A percentile compares a stretch with the other conserved stretches of the same genome.
Conservation (phyloP, 2,797 vertebrate genomes). For the Gouania willdenowi region DNA sequence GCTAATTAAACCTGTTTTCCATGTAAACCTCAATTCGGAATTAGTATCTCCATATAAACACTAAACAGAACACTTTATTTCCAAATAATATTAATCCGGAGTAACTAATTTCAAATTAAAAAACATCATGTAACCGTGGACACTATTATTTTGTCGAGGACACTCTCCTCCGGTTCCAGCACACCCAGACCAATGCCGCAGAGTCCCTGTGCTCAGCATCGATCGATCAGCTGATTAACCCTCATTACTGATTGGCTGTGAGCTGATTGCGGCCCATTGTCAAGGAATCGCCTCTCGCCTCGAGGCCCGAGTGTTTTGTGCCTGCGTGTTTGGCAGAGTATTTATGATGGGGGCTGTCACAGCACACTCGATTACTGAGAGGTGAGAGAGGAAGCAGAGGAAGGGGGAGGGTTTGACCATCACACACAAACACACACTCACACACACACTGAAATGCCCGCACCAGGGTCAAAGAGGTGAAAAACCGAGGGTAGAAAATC, state of each 20-base stretch:
- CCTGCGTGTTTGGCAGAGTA: slow-evolving; percentile 25
- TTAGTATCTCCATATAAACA: too few relatives aligned
- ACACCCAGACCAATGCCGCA: slow-evolving; percentile 20
- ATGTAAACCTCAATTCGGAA: too few relatives aligned
- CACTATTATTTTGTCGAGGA: too few relatives aligned
- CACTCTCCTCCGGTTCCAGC: too few relatives aligned
- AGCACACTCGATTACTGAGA: slow-evolving; percentile 71
- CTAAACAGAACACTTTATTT: too few relatives aligned
- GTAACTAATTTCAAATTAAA: too few relatives aligned
- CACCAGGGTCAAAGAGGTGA: slow-evolving; percentile 51
- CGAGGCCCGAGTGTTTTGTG: slow-evolving; percentile 53
- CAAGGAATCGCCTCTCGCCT: slow-evolving; percentile 79
- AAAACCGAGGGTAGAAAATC: slow-evolving; percentile 44
- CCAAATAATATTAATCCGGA: too few relatives aligned
- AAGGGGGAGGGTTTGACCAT: slow-evolving; percentile 37
- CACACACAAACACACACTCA: slow-evolving; percentile 9
- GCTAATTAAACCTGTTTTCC: too few relatives aligned
- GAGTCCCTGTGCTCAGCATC: slow-evolving; percentile 55
- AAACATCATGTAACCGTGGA: too few relatives aligned
- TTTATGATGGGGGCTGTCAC: slow-evolving; percentile 61
- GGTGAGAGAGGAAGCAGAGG: slow-evolving; percentile 35
- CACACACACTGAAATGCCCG: slow-evolving; percentile 24
- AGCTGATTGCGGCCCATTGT: slow-evolving; percentile 83
- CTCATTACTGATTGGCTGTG: slow-evolving; percentile 86
- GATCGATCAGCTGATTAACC: slow-evolving; percentile 90